A percentile compares a stretch with the other conserved stretches of the same genome.
Evolutionary conservation across 1,140 invertebrate species (phyloP).

Genomic region (Eulimnadia texana): DNA sequence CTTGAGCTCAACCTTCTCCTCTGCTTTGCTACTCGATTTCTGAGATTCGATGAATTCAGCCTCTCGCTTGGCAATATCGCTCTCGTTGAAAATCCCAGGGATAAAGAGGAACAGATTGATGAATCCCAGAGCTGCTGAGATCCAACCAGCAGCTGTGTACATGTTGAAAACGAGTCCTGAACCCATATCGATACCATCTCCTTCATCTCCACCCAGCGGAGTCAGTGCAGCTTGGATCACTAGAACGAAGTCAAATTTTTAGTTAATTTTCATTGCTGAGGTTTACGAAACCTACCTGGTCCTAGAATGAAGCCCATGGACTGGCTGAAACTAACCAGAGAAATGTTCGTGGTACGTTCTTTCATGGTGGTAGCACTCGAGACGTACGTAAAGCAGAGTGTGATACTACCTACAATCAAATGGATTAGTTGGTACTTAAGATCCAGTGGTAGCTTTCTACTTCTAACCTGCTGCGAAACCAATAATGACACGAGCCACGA

Average conservation of each 20-base stretch:
- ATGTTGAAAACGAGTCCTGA: conserved; percentile 59
- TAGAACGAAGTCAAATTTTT: background rate
- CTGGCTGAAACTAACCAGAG: conserved; percentile 69
- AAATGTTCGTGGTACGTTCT: conserved; percentile 68
- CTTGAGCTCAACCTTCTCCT: background rate
- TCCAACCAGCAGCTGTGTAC: conserved; percentile 73
- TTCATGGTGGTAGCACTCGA: conserved; percentile 62
- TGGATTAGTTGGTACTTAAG: too few species aligned
- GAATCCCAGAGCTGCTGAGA: conserved; percentile 47
- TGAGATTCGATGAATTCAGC: conserved; percentile 38
- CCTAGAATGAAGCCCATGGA: conserved; percentile 77
- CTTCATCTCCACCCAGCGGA: conserved; percentile 44
- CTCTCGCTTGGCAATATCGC: conserved; percentile 52
- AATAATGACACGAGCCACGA: conserved; percentile 58
- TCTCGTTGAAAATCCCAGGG: conserved; percentile 51
- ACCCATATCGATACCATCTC: conserved; percentile 22
- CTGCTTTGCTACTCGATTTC: conserved; percentile 34
- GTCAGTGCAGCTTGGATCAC: conserved; percentile 58
- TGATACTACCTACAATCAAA: conserved; percentile 51
- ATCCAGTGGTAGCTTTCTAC: too few species aligned
- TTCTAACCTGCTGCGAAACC: conserved; percentile 37
- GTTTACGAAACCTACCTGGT: conserved; percentile 33
- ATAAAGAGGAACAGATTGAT: conserved; percentile 60
- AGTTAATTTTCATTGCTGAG: background rate
- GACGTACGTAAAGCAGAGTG: conserved; percentile 68